These are phyloP conservation scores for Cheumatopsyche charites DNA, from an alignment of 1,140 invertebrate genomes.

Conservation along the genomic window DNA sequence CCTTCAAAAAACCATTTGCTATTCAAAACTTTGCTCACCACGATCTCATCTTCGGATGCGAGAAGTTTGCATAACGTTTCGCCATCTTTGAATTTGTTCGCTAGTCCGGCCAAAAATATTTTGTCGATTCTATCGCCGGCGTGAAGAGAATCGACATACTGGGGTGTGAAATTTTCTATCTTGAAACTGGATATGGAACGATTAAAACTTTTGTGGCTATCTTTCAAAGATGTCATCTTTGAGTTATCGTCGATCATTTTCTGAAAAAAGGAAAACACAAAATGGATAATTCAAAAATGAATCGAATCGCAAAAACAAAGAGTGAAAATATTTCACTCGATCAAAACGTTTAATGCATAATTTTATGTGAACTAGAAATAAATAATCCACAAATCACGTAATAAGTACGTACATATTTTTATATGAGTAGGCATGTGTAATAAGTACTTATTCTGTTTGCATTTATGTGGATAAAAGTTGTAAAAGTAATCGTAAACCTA, in stretches of 20 bases:
- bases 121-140: slow-evolving; percentile 25
- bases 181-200: slow-evolving; percentile 9
- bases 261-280: no score
- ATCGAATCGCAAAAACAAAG: no score
- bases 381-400: no score
- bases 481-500: no score
- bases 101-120: slow-evolving; percentile 35
- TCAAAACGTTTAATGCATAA: no score
- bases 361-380: no score
- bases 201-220: slow-evolving; percentile 37
- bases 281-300: no score
- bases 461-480: no score
- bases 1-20: slow-evolving; percentile 42
- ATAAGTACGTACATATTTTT: no score
- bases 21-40: slow-evolving; percentile 30
- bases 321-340: no score
- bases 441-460: no score
- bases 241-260: slow-evolving; percentile 35
- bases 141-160: slow-evolving; percentile 3
- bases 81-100: slow-evolving; percentile 28
- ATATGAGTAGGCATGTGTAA: no score
- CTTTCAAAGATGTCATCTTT: slow-evolving; percentile 22
- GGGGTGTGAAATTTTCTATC: slow-evolving; percentile 24
- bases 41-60: slow-evolving; percentile 37
- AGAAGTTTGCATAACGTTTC: slow-evolving; percentile 29